These are phyloP conservation scores for Eustalomyia histrio DNA, from an alignment of 2,888 invertebrate genomes.

Conservation along the genomic window DNA sequence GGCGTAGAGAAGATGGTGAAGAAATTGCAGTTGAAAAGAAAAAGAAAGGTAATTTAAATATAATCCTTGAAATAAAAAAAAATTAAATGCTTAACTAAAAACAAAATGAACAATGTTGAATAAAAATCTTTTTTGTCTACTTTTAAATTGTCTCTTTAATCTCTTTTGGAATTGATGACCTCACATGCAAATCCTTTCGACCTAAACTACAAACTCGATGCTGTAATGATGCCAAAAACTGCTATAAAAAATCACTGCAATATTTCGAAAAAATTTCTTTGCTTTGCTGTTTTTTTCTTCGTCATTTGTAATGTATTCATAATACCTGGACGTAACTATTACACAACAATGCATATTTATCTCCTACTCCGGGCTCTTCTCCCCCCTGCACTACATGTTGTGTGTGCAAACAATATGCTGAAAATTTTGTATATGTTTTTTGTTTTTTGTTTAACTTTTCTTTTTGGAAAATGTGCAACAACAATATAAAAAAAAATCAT, in stretches of 20 bases:
- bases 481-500: slow-evolving; percentile 24
- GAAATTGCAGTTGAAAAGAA: slow-evolving; percentile 91
- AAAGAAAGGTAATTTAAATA: slow-evolving; percentile 86
- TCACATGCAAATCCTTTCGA: slow-evolving; percentile 60
- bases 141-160: slow-evolving; percentile 63
- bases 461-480: slow-evolving; percentile 23
- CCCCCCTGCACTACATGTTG: slow-evolving; percentile 2
- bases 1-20: slow-evolving; percentile 94
- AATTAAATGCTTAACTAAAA: neutral
- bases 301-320: slow-evolving; percentile 43
- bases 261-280: slow-evolving; percentile 38
- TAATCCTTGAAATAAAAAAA: slow-evolving; percentile 32
- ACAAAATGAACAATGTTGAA: slow-evolving; percentile 17
- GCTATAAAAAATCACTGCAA: slow-evolving; percentile 33
- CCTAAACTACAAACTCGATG: slow-evolving; percentile 54
- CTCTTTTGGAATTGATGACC: slow-evolving; percentile 64
- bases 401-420: slow-evolving; percentile 56
- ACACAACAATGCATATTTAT: slow-evolving; percentile 55
- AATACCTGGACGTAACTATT: slow-evolving; percentile 57
- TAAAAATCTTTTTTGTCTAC: slow-evolving; percentile 21
- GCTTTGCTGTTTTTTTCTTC: neutral
- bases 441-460: slow-evolving; percentile 10
- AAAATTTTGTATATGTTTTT: slow-evolving; percentile 45
- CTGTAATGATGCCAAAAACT: slow-evolving; percentile 54
- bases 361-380: slow-evolving; percentile 11